These are phyloP conservation scores for Notamacropus eugenii DNA, from an alignment of 2,797 vertebrate genomes.

Conservation along the genomic window DNA sequence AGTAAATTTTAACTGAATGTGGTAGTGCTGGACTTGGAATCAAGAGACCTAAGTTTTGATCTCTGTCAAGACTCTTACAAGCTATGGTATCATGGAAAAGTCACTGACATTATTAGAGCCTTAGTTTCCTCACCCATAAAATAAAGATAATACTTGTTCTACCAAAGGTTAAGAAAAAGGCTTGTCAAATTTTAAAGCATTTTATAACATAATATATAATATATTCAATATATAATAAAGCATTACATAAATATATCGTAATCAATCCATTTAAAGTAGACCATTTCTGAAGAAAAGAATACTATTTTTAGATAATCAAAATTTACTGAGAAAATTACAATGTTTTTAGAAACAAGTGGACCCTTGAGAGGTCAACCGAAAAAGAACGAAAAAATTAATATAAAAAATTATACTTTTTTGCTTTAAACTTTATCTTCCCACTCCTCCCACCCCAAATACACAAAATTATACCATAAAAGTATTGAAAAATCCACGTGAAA, in stretches of 20 bases:
- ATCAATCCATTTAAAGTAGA: neutral
- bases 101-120: neutral
- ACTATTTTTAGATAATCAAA: neutral
- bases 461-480: slow-evolving; percentile 4
- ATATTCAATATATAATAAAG: neutral
- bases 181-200: too few relatives aligned
- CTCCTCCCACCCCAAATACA: neutral
- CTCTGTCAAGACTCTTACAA: neutral
- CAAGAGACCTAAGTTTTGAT: neutral
- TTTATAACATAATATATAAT: too few relatives aligned
- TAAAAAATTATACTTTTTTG: neutral
- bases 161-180: neutral
- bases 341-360: neutral
- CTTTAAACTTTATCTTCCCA: neutral
- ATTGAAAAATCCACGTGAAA: slow-evolving; percentile 29
- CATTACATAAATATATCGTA: neutral
- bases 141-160: neutral
- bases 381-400: neutral
- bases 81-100: neutral
- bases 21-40: neutral
- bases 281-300: neutral
- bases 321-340: slow-evolving; percentile 4
- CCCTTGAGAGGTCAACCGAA: fast-evolving
- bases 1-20: neutral
- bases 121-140: neutral